Evolutionary conservation across 2,888 invertebrate species (phyloP), one percentile per base, ranked within the genome.

Genomic region (Chymomyza amoena): DNA sequence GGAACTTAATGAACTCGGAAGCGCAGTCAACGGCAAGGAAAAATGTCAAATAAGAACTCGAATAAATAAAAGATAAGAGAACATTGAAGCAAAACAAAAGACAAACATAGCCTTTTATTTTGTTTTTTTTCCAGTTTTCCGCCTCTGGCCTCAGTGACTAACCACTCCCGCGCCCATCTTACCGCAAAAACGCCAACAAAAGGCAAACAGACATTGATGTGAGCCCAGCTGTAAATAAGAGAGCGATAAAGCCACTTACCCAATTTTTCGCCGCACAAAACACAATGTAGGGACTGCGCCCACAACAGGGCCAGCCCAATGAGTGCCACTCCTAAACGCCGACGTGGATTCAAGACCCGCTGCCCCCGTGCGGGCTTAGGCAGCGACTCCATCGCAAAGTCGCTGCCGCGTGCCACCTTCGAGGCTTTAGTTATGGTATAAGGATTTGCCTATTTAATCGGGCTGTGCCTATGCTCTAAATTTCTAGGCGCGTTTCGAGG

Each of bases 201-300:
- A 25, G 16, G 39, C 18, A 25, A 68, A 28, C 54, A 69, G 69
- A 70, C 79, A 74, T 61, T 70, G 76, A 81, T 76, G 83, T 76
- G 78, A 82, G 80, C 64, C 68, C 74, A 80, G 79, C 75, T 76
- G 71, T 82, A 77, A 81, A 82, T 81, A 81, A 79, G 71, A 61
- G 73, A 72, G 70, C 71, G 73, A 81, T 78, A 81, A 77, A 80
- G 81, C 75, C 68, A 89, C 89, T 89, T 84, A 89, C 89, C 89
- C 79, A 89, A 82, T 87, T 89, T 89, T 72, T 89, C 89, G 79
- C 89, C 89, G 75, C 89, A 86, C 59, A 87, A 77, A 61, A 79
- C 90, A 75, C 66, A 61, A 73, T 75, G 80, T 67, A 88, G 70
- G 61, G 73, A 75, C 68, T 84, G 78, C 20, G 84, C 67, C 75